Base-by-base conservation (phyloP, 2,113 vertebrate genomes). In the Sitta europaea region DNA sequence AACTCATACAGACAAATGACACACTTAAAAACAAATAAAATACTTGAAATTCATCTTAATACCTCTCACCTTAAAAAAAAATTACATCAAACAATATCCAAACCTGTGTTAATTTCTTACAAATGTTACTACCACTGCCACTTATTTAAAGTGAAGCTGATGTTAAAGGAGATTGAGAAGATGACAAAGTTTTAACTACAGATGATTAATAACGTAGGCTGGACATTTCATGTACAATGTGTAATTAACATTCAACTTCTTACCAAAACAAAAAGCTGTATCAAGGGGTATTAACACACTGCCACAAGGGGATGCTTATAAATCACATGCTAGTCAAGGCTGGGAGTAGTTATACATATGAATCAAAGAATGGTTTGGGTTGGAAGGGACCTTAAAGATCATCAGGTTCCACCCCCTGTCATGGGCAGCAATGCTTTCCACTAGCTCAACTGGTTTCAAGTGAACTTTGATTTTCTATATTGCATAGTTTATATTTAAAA, bases 321-420 rank as follows among this genome's bases (percentile, higher is more conserved):
- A 95, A 96, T 94, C 92, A 91, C 57, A 93, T 38, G 68, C 40
- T 73, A 94, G 23, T 84, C 78, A 87, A 91, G 67, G 43, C 43
- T 74, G 57, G n/a, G 33, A 95, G 83, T 31, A 77, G 55, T 88
- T 92, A 86, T 21, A 90, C 40, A 73, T 19, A 43, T 24, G 43
- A 73, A 74, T 59, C 45, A 66, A 59, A 21, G 12, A 66, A 59
- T 29, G 15, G 15, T 43, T 43, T 58, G 27, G 22, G 31, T 57
- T 50, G 14, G 35, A 71, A 79, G 27, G 12, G 31, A 51, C 14
- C 43, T 65, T 79, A 45, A 47, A 47, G 47, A 62, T 29, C 55
- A 70, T 54, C 13, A 38, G 8, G 27, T 38, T 68, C 33, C 12
- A n/a, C 14, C 3, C 33, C 29, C 47, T n/a, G 24, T 24, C 12